Percentiles rank a stretch among this genome's conserved stretches.
Conservation (phyloP, 2,113 vertebrate genomes). For the Pteropus alecto region DNA sequence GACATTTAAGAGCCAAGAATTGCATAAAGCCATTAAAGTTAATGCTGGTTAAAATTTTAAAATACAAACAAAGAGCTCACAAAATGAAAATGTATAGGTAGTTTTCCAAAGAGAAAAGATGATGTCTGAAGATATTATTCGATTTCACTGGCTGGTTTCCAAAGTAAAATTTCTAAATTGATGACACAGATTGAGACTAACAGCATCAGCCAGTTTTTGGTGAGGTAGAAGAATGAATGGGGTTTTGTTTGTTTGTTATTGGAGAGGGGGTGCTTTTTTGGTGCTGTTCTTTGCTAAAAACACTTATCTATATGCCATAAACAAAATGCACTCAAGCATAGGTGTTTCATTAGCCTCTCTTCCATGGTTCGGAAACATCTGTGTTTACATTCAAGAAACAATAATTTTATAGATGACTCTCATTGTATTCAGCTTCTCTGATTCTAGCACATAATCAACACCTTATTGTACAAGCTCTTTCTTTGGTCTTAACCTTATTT, state of each 20-base stretch:
- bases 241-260: background rate
- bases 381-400: background rate
- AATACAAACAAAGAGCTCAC: background rate
- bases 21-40: slow-evolving; percentile 15
- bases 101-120: slow-evolving; percentile 24
- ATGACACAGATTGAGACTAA: background rate
- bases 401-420: background rate
- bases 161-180: background rate
- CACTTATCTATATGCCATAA: background rate
- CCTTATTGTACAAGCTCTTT: background rate
- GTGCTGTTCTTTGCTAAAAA: background rate
- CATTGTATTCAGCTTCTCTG: background rate
- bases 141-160: background rate
- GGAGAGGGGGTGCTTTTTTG: background rate
- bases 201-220: background rate
- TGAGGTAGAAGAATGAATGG: background rate
- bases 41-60: background rate
- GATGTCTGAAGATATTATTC: background rate
- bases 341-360: background rate
- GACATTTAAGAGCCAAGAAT: background rate
- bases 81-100: background rate
- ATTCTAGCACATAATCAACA: background rate
- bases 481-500: background rate
- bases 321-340: background rate
- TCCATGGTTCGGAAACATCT: background rate